Percentiles rank a stretch among this genome's conserved stretches.
These are phyloP conservation scores for Papilio gigon DNA, from an alignment of 2,888 invertebrate species.

Conservation along the genomic window DNA sequence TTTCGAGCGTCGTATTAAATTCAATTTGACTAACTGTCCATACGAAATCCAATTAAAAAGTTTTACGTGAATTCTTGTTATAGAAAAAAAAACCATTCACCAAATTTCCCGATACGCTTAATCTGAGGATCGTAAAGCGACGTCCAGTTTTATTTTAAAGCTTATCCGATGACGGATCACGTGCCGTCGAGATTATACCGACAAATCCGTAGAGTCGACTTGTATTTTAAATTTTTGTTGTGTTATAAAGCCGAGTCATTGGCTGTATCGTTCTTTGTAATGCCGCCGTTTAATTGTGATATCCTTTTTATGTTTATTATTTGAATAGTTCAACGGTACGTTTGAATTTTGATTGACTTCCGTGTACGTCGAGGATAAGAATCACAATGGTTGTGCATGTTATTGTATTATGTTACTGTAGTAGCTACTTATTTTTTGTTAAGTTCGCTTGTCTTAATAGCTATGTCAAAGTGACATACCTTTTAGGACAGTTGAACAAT, in stretches of 20 bases:
- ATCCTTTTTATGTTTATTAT: conserved; percentile 22
- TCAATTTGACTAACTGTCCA: conserved; percentile 20
- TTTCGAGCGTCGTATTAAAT: background rate
- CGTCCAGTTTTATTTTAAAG: conserved; percentile 40
- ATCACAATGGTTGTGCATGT: conserved; percentile 27
- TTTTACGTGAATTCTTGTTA: conserved; percentile 23
- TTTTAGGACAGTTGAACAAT: conserved; percentile 32
- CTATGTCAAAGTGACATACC: conserved; percentile 20
- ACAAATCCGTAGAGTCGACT: conserved; percentile 32
- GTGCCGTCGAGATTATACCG: conserved; percentile 37
- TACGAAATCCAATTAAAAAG: conserved; percentile 40
- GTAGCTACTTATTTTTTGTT: conserved; percentile 1
- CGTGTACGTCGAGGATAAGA: conserved; percentile 34
- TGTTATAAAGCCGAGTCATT: conserved; percentile 10
- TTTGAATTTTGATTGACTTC: conserved; percentile 34
- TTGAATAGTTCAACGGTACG: conserved; percentile 19
- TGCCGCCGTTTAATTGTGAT: conserved; percentile 24
- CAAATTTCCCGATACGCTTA: conserved; percentile 38
- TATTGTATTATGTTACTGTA: conserved; percentile 1
- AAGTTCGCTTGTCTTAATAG: conserved; percentile 6
- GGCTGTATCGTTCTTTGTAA: conserved; percentile 27
- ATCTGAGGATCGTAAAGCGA: conserved; percentile 39
- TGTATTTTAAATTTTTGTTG: conserved; percentile 33
- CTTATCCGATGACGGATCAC: conserved; percentile 42
- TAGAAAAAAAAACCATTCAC: conserved; percentile 24